Conservation (phyloP, 1,140 invertebrate genomes). For the Metaphire vulgaris region DNA sequence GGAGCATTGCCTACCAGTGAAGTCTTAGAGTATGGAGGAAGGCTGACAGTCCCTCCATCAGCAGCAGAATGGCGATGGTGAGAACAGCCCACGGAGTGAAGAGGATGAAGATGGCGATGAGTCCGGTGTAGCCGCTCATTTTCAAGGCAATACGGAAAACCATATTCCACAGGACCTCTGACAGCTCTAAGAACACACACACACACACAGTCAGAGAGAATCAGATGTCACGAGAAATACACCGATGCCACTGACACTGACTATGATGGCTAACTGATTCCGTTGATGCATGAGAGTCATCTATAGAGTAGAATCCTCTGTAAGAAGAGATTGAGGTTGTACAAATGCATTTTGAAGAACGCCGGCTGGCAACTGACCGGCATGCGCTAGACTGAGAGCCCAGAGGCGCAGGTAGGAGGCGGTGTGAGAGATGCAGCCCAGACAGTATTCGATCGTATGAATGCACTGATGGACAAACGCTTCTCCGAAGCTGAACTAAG, state of each 20-base stretch:
- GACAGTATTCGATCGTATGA: constrained; percentile 93
- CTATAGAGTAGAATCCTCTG: not conserved
- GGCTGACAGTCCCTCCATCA: constrained; percentile 96
- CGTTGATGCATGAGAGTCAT: not conserved
- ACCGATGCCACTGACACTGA: too few species aligned
- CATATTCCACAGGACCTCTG: constrained; percentile 97
- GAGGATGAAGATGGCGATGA: constrained; percentile 41
- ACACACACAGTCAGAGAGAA: too few species aligned
- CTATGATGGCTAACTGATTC: too few species aligned
- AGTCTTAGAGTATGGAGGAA: constrained; percentile 95
- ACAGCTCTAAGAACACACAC: constrained; percentile 81
- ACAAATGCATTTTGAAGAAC: not conserved
- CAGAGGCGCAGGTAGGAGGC: constrained; percentile 92
- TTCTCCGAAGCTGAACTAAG: constrained; percentile 54
- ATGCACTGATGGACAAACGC: constrained; percentile 90
- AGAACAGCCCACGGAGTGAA: constrained; percentile 80
- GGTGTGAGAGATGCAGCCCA: constrained; percentile 92
- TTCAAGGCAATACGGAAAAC: constrained; percentile 68
- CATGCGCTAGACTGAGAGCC: constrained; percentile 90
- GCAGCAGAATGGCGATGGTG: constrained; percentile 76
- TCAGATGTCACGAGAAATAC: too few species aligned
- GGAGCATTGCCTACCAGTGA: constrained; percentile 76
- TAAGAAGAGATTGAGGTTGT: not conserved
- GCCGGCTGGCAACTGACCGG: constrained; percentile 67
- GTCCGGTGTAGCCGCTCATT: constrained; percentile 58